Conservation (phyloP, 2,113 vertebrate genomes). For the Bostrychus sinensis region DNA sequence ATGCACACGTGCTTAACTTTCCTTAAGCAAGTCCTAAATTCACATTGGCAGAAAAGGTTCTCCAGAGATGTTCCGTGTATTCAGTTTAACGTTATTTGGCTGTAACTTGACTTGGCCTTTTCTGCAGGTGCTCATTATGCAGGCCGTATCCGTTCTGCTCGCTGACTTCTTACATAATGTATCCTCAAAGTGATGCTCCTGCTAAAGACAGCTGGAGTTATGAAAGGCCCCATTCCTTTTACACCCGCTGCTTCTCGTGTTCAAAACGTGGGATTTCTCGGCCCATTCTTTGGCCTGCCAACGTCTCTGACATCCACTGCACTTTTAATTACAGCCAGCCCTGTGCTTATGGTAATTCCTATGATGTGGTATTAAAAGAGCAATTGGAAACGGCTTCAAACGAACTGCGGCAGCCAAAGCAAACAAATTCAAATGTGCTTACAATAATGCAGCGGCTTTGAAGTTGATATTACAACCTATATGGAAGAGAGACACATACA, state of each 20-base stretch:
- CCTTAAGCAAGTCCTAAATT: background rate
- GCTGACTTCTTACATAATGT: background rate
- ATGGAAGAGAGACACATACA: background rate
- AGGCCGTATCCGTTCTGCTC: constrained; percentile 3
- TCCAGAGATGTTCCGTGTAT: background rate
- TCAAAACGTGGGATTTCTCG: constrained; percentile 6
- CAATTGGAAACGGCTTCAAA: constrained; percentile 7
- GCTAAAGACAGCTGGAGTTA: background rate
- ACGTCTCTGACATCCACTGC: constrained; percentile 1
- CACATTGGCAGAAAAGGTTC: background rate
- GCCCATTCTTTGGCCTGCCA: constrained; percentile 5
- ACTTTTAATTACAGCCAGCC: constrained; percentile 12
- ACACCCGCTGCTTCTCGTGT: background rate
- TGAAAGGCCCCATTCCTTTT: background rate
- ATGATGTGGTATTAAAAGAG: constrained; percentile 2
- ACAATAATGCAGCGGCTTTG: background rate
- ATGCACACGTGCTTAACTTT: background rate
- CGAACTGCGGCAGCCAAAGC: background rate
- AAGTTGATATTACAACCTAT: background rate
- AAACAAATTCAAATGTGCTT: background rate
- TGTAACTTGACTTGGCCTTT: background rate
- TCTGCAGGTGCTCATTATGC: constrained; percentile 10
- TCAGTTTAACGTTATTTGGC: background rate
- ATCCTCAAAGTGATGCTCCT: constrained; percentile 6
- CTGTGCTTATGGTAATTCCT: constrained; percentile 12